Percentiles rank a stretch among this genome's conserved stretches.
phyloP scores from a whole-genome alignment of 2,113 vertebrate species.

The Brienomyrus brachyistius region DNA sequence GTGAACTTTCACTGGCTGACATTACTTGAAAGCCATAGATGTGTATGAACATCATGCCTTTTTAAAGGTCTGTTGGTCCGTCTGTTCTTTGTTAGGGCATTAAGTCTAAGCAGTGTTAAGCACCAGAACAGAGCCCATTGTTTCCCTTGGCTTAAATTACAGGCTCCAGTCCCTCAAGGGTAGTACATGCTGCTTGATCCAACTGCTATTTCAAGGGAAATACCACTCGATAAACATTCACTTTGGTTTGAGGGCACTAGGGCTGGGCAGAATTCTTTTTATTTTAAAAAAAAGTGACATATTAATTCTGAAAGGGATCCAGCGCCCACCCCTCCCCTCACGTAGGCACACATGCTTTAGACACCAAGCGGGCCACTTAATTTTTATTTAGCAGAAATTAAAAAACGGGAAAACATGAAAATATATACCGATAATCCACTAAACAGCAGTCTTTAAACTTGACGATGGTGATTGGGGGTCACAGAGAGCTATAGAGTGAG shows the following conservation, averaged over 20 bases:
- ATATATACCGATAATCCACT: neutral
- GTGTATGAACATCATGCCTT: neutral
- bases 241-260: neutral
- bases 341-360: neutral
- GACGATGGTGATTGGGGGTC: neutral
- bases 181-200: neutral
- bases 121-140: neutral
- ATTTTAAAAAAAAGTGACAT: too few species aligned
- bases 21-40: neutral
- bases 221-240: neutral
- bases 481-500: neutral
- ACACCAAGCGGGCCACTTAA: neutral
- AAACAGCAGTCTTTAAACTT: neutral
- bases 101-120: neutral
- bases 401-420: neutral
- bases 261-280: neutral
- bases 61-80: neutral
- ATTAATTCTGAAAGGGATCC: neutral
- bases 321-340: neutral
- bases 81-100: neutral
- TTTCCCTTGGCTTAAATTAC: neutral
- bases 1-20: neutral
- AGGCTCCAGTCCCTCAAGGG: neutral
- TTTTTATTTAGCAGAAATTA: neutral
- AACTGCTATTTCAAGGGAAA: neutral